Evolutionary conservation across 2,888 invertebrate species (phyloP).

Genomic region (Vanessa cardui): DNA sequence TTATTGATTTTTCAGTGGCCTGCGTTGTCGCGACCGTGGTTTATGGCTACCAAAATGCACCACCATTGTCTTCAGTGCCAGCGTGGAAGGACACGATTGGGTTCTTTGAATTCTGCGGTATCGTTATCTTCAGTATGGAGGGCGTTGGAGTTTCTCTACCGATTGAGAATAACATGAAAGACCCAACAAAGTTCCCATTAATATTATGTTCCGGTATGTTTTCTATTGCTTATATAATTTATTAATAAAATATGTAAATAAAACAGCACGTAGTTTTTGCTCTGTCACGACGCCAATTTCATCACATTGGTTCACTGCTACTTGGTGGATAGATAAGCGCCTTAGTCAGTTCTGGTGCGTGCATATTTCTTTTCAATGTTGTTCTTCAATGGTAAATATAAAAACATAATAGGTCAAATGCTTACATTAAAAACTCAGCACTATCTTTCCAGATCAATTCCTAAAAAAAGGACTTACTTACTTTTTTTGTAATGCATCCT

Average conservation of each 20-base stretch:
- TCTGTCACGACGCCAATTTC: no score
- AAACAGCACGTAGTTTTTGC: no score
- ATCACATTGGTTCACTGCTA: no score
- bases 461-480: no score
- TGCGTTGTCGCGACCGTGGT: slow-evolving; percentile 71
- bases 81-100: slow-evolving; percentile 64
- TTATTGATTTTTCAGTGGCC: slow-evolving; percentile 56
- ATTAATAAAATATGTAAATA: neutral
- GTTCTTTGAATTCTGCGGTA: slow-evolving; percentile 81
- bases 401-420: no score
- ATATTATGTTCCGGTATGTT: slow-evolving; percentile 60
- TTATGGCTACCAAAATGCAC: slow-evolving; percentile 59
- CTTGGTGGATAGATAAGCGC: no score
- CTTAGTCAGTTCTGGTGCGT: no score
- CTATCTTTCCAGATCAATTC: no score
- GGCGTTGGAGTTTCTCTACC: slow-evolving; percentile 72
- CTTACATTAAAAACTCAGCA: no score
- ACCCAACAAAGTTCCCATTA: slow-evolving; percentile 62
- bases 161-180: slow-evolving; percentile 74
- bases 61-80: slow-evolving; percentile 55
- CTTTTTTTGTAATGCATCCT: no score
- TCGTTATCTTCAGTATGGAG: slow-evolving; percentile 84
- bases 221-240: neutral
- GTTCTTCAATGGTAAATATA: no score
- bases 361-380: no score